These are phyloP conservation scores for Athripsodes cinereus DNA, from an alignment of 2,888 invertebrate genomes.

Conservation along the genomic window DNA sequence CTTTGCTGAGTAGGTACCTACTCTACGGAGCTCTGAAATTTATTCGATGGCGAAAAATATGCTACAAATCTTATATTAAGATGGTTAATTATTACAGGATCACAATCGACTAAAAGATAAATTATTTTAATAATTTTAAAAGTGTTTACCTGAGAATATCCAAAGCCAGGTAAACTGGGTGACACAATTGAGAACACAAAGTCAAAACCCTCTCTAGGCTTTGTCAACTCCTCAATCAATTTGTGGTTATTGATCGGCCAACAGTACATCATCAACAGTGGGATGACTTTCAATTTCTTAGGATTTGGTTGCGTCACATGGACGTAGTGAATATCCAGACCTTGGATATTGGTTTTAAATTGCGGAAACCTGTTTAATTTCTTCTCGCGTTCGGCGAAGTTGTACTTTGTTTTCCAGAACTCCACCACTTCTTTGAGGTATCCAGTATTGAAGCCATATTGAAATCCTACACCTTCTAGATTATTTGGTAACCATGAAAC, in stretches of 20 bases:
- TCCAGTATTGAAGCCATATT: constrained; percentile 74
- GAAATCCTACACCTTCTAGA: constrained; percentile 62
- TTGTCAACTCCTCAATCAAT: constrained; percentile 49
- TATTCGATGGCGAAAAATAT: no score
- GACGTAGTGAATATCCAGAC: constrained; percentile 68
- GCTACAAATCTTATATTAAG: no score
- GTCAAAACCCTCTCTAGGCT: constrained; percentile 43
- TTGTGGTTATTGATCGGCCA: constrained; percentile 71
- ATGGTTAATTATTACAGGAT: no score
- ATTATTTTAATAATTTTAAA: no score
- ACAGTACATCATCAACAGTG: constrained; percentile 71
- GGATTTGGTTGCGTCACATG: constrained; percentile 54
- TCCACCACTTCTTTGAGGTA: constrained; percentile 61
- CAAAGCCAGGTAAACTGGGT: constrained; percentile 52
- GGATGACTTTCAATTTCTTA: constrained; percentile 44
- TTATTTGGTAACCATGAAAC: constrained; percentile 49
- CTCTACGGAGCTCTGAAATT: no score
- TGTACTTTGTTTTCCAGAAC: constrained; percentile 74
- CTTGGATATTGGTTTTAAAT: constrained; percentile 68
- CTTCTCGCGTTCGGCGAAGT: constrained; percentile 56
- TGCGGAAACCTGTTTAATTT: constrained; percentile 71
- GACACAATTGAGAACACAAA: constrained; percentile 61
- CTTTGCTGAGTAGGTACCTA: no score
- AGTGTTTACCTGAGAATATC: constrained; percentile 42
- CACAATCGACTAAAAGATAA: no score